Base-by-base conservation (phyloP, 2,888 invertebrate species). In the Arrhopalites spinosus region DNA sequence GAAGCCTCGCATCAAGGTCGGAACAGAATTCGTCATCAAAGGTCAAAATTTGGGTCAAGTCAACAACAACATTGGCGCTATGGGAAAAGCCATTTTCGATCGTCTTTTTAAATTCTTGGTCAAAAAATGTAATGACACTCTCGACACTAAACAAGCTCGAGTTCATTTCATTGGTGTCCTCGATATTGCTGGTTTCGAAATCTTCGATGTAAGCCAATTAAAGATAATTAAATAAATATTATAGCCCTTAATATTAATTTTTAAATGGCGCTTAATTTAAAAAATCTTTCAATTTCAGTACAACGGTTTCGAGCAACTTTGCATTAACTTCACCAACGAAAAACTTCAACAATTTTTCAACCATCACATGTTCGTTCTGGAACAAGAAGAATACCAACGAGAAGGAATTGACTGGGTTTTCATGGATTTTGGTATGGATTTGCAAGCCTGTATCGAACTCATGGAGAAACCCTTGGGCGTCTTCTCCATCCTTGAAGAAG, bases 141-240 rank as follows among this genome's bases (percentile, higher is more conserved):
- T 99, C 87, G 98, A 98, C 89, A 98, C 97, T 87, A 94, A 97
- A 88, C 96, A 96, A 87, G 98, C 98, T 90, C 93, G 97, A 87
- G 95, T 95, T 87, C 95, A 95, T 88, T 99, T 81, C 73, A 78
- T 79, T 88, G 98, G 98, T 94, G 98, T 99, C 87, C 91, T 99
- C 91, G 98, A 99, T 95, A 99, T 99, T 90, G 99, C 99, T 87
- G 99, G 99, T 90, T 99, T 99, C 89, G 99, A 99, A 90, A 99
- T 99, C 90, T 99, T 99, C 92, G 99, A 99, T 90, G 95, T 95
- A 90, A 94, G 94, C n/a, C n/a, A n/a, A n/a, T n/a, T n/a, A n/a
- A n/a, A n/a, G n/a, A n/a, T n/a, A n/a, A n/a, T n/a, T n/a, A n/a
- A n/a, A n/a, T n/a, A n/a, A n/a, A n/a, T n/a, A n/a, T n/a, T n/a